Conservation (phyloP, 1,140 invertebrate species). For the Papilio glaucus region DNA sequence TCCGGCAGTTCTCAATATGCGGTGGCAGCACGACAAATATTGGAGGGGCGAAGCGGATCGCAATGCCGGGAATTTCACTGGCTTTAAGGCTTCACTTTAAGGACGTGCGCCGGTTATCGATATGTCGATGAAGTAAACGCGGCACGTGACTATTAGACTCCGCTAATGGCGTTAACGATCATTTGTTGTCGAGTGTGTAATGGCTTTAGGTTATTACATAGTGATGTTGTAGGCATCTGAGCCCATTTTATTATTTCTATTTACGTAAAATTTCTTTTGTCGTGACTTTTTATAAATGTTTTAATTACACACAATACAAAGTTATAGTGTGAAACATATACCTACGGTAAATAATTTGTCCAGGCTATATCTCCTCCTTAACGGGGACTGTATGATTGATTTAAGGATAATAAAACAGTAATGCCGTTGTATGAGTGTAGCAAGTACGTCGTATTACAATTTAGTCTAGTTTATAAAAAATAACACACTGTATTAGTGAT, state of each 20-base stretch:
- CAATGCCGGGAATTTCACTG: constrained; percentile 56
- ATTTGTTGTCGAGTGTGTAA: constrained; percentile 15
- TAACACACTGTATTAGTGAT: no score
- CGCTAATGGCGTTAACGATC: constrained; percentile 2
- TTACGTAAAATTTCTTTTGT: no score
- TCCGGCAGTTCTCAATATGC: constrained; percentile 61
- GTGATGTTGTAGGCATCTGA: background rate
- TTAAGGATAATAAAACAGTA: no score
- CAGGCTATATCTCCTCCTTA: no score
- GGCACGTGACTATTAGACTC: constrained; percentile 26
- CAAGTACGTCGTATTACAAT: no score
- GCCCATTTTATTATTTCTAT: background rate
- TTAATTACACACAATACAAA: no score
- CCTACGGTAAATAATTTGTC: no score
- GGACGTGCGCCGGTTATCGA: constrained; percentile 44
- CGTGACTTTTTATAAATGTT: no score
- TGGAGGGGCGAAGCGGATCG: constrained; percentile 47
- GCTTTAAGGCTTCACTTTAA: constrained; percentile 43
- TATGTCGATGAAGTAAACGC: constrained; percentile 27
- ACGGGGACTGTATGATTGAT: no score
- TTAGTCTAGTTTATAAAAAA: no score
- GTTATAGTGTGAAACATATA: no score
- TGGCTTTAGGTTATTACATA: background rate
- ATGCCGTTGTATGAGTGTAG: no score
- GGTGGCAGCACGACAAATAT: constrained; percentile 60